phyloP scores from a whole-genome alignment of 1,140 invertebrate species.

The Sycobia sp. region DNA sequence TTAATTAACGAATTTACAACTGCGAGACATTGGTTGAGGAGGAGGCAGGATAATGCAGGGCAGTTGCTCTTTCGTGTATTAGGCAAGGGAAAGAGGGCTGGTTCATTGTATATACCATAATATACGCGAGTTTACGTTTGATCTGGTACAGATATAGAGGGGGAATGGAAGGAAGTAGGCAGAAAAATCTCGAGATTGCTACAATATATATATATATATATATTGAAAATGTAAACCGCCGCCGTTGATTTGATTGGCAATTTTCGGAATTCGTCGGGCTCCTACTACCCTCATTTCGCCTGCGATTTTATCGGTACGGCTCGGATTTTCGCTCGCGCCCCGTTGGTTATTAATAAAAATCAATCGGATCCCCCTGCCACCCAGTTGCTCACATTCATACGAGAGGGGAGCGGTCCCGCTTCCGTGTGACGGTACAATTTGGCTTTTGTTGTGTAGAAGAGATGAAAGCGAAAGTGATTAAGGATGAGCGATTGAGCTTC shows the following conservation, averaged over 20 bases:
- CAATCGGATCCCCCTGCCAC: neutral
- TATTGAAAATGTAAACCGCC: too few relatives aligned
- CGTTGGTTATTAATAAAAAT: slow-evolving; percentile 17
- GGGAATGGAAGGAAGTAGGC: neutral
- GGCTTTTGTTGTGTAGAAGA: too few relatives aligned
- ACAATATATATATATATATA: too few relatives aligned
- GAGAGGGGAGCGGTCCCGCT: too few relatives aligned
- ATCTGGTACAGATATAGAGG: neutral
- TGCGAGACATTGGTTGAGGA: slow-evolving; percentile 32
- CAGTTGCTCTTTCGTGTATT: neutral
- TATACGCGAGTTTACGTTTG: neutral
- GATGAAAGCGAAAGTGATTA: too few relatives aligned
- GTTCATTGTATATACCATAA: too few relatives aligned
- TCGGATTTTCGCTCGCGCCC: too few relatives aligned
- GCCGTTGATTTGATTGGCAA: slow-evolving; percentile 21
- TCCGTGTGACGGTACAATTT: too few relatives aligned
- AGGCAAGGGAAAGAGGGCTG: neutral
- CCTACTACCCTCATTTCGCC: neutral
- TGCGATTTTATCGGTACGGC: too few relatives aligned
- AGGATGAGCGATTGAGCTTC: too few relatives aligned
- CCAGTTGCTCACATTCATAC: too few relatives aligned
- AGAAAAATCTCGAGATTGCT: slow-evolving; percentile 18
- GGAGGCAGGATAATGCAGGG: too few relatives aligned
- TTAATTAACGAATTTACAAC: slow-evolving; percentile 59
- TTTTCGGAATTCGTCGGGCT: slow-evolving; percentile 15